Conservation (phyloP, 2,113 vertebrate species). For the Emydura subglobosa region DNA sequence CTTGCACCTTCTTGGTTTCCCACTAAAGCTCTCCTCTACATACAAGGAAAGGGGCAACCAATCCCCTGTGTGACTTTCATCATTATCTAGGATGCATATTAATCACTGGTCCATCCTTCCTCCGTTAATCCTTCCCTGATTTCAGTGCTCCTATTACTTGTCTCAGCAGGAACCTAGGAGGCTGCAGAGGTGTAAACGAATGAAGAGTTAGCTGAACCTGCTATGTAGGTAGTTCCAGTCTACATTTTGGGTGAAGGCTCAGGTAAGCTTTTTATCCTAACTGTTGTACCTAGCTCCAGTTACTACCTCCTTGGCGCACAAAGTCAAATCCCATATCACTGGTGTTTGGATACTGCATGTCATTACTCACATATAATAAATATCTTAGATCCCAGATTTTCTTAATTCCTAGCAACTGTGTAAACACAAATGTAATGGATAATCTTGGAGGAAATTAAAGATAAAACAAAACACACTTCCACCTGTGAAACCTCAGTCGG, state of each 20-base stretch:
- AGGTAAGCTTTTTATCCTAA: background rate
- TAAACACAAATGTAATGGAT: conserved; percentile 33
- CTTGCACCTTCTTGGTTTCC: background rate
- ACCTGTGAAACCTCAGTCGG: conserved; percentile 51
- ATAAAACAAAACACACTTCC: conserved; percentile 35
- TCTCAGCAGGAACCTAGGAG: conserved; percentile 4
- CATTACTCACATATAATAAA: conserved; percentile 36
- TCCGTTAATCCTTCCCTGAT: background rate
- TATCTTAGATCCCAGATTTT: background rate
- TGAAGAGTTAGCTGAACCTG: background rate
- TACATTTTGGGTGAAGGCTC: background rate
- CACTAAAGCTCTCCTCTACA: background rate
- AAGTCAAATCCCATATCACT: conserved; percentile 32
- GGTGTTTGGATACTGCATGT: background rate
- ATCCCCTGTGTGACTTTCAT: background rate
- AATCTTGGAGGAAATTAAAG: conserved; percentile 11
- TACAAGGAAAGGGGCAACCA: background rate
- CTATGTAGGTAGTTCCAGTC: background rate
- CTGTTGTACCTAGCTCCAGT: background rate
- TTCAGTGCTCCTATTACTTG: background rate
- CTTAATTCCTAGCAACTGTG: conserved; percentile 60
- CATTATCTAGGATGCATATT: background rate
- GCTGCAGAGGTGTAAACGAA: background rate
- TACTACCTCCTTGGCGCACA: background rate
- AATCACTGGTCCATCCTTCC: background rate